Percentiles rank a stretch among this genome's conserved stretches.
Conservation (phyloP, 2,888 invertebrate genomes). For the Tetragnatha montana region DNA sequence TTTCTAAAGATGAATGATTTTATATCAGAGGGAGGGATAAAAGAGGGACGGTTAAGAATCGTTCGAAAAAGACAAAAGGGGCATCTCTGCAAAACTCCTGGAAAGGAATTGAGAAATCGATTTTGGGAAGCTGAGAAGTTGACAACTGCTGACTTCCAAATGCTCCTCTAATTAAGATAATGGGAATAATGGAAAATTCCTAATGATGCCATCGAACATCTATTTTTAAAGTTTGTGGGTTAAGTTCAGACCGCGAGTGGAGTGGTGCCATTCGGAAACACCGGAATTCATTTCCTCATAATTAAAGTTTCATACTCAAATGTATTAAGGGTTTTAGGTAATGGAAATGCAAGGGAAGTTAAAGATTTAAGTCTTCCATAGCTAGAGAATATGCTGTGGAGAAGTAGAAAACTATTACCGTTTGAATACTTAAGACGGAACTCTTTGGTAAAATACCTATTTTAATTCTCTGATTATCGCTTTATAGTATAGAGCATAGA, state of each 20-base stretch:
- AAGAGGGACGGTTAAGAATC: constrained; percentile 12
- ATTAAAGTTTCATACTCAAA: neutral
- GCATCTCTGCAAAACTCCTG: constrained; percentile 26
- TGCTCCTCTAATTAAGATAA: constrained; percentile 58
- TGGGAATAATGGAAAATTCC: constrained; percentile 15
- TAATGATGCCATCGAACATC: neutral
- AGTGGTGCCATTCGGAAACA: neutral
- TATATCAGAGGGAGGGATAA: constrained; percentile 44
- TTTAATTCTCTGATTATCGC: no score
- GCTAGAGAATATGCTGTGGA: no score
- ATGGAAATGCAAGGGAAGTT: no score
- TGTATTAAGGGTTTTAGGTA: no score
- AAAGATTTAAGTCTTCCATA: no score
- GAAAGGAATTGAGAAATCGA: constrained; percentile 50
- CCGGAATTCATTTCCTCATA: neutral
- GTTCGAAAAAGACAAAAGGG: constrained; percentile 41
- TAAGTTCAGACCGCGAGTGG: neutral
- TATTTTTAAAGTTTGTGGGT: neutral
- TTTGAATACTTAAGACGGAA: no score
- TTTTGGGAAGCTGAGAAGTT: constrained; percentile 26
- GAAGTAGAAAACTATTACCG: no score
- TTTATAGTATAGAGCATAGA: no score
- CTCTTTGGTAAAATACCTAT: no score
- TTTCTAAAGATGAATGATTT: constrained; percentile 57
- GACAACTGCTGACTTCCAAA: constrained; percentile 34